Conservation (phyloP, 1,140 invertebrate genomes). For the Aphidius ervi region DNA sequence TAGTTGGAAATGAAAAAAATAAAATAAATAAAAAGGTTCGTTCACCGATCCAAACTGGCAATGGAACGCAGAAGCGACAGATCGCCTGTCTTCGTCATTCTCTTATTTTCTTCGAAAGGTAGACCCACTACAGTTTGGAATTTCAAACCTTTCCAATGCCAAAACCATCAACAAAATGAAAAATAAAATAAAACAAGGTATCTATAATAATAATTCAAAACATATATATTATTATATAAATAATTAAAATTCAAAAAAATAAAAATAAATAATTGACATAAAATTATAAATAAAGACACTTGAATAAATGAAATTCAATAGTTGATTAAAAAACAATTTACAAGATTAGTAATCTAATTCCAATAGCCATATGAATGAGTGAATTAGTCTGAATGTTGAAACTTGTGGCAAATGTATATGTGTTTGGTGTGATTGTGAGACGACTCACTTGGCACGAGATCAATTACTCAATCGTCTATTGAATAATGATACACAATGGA, state of each 20-base stretch:
- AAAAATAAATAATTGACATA: no score
- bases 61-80: conserved; percentile 20
- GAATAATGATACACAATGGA: conserved; percentile 38
- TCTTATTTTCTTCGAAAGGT: conserved; percentile 8
- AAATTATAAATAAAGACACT: no score
- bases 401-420: no score
- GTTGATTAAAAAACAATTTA: no score
- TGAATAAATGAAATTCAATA: no score
- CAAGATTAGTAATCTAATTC: no score
- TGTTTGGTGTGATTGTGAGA: neutral
- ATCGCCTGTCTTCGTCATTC: conserved; percentile 21
- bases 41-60: conserved; percentile 18
- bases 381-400: no score
- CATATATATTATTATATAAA: no score
- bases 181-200: no score
- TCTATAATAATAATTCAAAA: no score
- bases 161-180: neutral
- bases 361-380: no score
- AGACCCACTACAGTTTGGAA: conserved; percentile 11
- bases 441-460: conserved; percentile 33
- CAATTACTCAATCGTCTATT: conserved; percentile 48
- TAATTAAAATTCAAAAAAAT: no score
- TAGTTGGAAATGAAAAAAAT: conserved; percentile 6
- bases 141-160: conserved; percentile 6
- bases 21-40: conserved; percentile 17